phyloP scores from a whole-genome alignment of 2,888 invertebrate genomes.

The Cantharis flavilabris region DNA sequence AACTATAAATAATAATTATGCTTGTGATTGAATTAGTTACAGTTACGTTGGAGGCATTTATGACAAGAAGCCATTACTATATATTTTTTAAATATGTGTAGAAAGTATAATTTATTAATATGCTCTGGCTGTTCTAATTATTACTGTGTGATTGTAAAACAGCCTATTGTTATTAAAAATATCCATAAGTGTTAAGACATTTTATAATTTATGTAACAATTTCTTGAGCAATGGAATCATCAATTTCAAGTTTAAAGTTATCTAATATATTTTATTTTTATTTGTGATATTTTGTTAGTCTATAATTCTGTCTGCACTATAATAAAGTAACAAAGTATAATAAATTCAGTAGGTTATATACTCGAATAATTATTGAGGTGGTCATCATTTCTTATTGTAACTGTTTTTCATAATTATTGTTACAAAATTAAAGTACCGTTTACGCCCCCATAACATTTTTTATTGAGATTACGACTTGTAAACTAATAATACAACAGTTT shows the following conservation, averaged over 20 bases:
- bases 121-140: neutral
- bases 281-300: slow-evolving; percentile 4
- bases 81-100: neutral
- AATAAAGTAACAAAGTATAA: slow-evolving; percentile 5
- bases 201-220: neutral
- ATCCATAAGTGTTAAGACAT: neutral
- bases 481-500: neutral
- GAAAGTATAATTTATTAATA: neutral
- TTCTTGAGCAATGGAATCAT: neutral
- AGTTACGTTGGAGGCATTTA: neutral
- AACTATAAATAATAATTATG: neutral
- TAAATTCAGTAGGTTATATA: slow-evolving; percentile 5
- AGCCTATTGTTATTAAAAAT: neutral
- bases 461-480: neutral
- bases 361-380: slow-evolving; percentile 1
- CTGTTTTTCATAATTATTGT: neutral
- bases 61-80: neutral
- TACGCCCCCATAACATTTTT: neutral
- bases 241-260: neutral
- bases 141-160: neutral
- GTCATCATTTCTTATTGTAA: neutral
- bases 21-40: neutral
- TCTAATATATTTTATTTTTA: neutral
- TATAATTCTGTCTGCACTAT: slow-evolving; percentile 13
- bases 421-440: neutral